Evolutionary conservation across 2,113 vertebrate species (phyloP).

Genomic region (Callopanchax toddi): DNA sequence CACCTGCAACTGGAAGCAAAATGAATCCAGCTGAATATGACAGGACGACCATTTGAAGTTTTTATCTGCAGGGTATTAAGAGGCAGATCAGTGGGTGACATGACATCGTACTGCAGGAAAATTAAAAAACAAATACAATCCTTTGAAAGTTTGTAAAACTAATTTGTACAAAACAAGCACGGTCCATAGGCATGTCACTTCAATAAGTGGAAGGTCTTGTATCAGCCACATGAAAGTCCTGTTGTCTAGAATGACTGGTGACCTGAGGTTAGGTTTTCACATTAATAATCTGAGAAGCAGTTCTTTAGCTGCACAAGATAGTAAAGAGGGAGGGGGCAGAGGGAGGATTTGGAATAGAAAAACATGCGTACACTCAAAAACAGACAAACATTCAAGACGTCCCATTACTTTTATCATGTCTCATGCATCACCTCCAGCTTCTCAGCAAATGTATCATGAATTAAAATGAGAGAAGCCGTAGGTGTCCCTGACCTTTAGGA

Average conservation of each 20-base stretch:
- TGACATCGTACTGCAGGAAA: slow-evolving; percentile 28
- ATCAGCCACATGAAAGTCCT: slow-evolving; percentile 15
- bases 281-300: slow-evolving; percentile 31
- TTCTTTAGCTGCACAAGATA: slow-evolving; percentile 24
- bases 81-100: not conserved
- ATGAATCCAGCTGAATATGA: not conserved
- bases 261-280: slow-evolving; percentile 43
- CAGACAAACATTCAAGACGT: slow-evolving; percentile 9
- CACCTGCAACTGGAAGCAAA: not conserved
- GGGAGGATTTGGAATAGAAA: not conserved
- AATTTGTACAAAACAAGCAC: slow-evolving; percentile 59
- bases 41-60: not conserved
- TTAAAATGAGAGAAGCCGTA: slow-evolving; percentile 51
- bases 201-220: slow-evolving; percentile 18
- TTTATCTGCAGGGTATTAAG: slow-evolving; percentile 40
- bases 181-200: slow-evolving; percentile 16
- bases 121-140: slow-evolving; percentile 11
- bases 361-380: slow-evolving; percentile 4
- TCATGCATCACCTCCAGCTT: slow-evolving; percentile 13
- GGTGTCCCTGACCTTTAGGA: slow-evolving; percentile 61
- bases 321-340: not conserved
- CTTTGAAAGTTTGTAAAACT: slow-evolving; percentile 33
- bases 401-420: slow-evolving; percentile 4
- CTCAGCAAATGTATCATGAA: slow-evolving; percentile 32
- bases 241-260: slow-evolving; percentile 44